These are phyloP conservation scores for Alexandromys fortis DNA, from an alignment of 2,113 vertebrate species.

Conservation along the genomic window DNA sequence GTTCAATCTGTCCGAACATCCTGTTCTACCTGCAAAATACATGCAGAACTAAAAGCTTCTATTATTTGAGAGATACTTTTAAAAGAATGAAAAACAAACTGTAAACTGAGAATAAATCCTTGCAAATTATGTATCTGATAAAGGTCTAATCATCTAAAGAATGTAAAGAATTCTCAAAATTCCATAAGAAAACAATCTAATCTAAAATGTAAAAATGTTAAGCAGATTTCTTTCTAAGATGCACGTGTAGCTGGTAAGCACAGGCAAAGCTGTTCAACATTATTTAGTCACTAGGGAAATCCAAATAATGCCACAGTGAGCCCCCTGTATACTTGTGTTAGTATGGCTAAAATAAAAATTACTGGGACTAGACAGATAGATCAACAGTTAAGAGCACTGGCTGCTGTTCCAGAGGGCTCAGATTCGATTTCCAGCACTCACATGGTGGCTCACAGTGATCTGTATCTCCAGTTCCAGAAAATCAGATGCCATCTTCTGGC, in stretches of 20 bases:
- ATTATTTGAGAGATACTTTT: conserved; percentile 41
- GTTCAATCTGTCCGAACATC: background rate
- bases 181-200: background rate
- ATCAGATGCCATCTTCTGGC: background rate
- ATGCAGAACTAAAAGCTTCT: conserved; percentile 4
- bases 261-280: background rate
- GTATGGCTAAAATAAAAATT: background rate
- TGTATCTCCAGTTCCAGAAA: background rate
- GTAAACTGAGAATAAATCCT: background rate
- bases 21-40: conserved; percentile 3
- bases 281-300: conserved; percentile 41
- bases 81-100: conserved; percentile 21
- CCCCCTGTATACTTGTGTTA: background rate
- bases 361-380: background rate
- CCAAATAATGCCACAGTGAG: conserved; percentile 2
- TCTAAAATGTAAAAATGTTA: conserved; percentile 2
- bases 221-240: conserved; percentile 29
- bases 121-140: conserved; percentile 4
- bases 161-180: conserved; percentile 25
- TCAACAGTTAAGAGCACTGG: background rate
- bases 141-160: background rate
- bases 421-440: background rate
- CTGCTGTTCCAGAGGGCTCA: background rate
- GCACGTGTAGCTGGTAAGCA: background rate
- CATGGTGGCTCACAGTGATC: background rate